Base-by-base conservation (phyloP, 2,113 vertebrate genomes). In the Peucedramus taeniatus region DNA sequence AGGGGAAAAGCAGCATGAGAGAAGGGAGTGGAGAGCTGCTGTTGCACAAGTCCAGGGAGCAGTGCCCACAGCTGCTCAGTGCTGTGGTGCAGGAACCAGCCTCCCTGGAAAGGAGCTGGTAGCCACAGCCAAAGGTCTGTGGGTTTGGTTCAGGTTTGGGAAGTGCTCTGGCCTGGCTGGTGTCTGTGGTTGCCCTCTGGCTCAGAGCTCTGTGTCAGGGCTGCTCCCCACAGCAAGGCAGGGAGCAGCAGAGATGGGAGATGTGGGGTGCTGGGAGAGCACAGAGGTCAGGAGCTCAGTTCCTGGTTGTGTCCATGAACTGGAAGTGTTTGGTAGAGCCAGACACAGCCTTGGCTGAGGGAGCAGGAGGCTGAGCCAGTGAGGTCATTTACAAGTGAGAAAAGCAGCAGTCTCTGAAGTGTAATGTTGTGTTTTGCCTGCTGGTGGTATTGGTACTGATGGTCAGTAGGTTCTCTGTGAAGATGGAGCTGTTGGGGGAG, bases 131-230 rank as follows among this genome's bases (percentile, higher is more conserved):
- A 50, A 10, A 11, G 50, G 27, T 53, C 33, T 26, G 37, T 71
- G 70, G 71, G 31, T 75, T 79, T 40, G 59, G 17, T 76, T 79
- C 86, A 60, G 86, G 35, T 49, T n/a, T 69, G 64, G 40, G 40
- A 77, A 42, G 40, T 49, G 68, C n/a, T 42, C 33, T 63, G 44
- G 35, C 57, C 51, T 3, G 2, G 37, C 63, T 60, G 37, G 13
- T 30, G 57, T 50, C 64, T 0, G 0, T 2, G 5, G 23, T 26
- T 59, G 20, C 33, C 33, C 49, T 39, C 33, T 54, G 45, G n/a
- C 47, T 61, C 54, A n/a, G 28, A 54, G 45, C 42, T 39, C 61
- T 15, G 9, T 47, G 22, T 5, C 2, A 71, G 44, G 39, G 39
- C 70, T 76, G 56, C 69, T 50, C 39, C 69, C 15, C 2, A 3